These are phyloP conservation scores for Drosophila tanythrix DNA, from an alignment of 2,888 invertebrate species.

Conservation along the genomic window DNA sequence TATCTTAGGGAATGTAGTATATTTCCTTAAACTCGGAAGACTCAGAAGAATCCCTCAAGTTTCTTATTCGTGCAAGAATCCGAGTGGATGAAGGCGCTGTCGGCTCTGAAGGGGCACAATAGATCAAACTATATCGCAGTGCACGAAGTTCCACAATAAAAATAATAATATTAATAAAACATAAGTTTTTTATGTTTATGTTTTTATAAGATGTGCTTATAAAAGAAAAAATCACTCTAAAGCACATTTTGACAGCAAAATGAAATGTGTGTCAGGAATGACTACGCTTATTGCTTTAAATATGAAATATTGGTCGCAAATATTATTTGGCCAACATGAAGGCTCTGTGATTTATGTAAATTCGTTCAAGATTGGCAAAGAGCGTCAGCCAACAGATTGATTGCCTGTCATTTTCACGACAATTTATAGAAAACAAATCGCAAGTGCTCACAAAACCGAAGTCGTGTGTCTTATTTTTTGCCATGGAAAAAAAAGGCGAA, in stretches of 20 bases:
- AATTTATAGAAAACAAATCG: not conserved
- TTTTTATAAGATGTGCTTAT: too few species aligned
- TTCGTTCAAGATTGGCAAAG: not conserved
- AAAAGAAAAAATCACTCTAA: not conserved
- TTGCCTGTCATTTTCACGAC: not conserved
- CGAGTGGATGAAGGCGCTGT: rapidly evolving
- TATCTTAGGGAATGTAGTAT: not conserved
- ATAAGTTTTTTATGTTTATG: not conserved
- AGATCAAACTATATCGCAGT: not conserved
- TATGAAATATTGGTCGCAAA: not conserved
- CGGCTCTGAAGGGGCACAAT: not conserved
- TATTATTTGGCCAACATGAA: not conserved
- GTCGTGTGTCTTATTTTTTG: not conserved
- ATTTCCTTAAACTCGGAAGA: not conserved
- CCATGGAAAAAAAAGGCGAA: not conserved
- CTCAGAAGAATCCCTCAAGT: not conserved
- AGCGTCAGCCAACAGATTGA: not conserved
- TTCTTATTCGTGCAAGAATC: not conserved
- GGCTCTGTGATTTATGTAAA: not conserved
- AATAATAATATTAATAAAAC: not conserved
- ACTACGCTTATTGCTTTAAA: not conserved
- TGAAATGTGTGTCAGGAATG: not conserved
- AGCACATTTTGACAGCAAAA: not conserved
- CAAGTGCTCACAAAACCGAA: not conserved
- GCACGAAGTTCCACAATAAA: not conserved